Conservation (phyloP, 2,797 vertebrate genomes). For the Dromococcyx pavoninus region DNA sequence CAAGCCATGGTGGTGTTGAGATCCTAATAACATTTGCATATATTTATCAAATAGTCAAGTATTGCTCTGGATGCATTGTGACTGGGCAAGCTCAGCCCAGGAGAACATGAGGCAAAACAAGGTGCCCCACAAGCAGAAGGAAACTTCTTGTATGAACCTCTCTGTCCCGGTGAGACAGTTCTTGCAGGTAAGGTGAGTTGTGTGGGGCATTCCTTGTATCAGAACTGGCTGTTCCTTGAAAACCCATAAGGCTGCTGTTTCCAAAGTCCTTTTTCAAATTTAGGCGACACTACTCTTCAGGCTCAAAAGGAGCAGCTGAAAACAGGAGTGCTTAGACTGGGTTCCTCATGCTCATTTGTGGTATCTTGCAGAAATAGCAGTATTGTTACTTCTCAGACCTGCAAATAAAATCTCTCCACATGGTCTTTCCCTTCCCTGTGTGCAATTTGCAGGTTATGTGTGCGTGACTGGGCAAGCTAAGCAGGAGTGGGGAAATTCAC, state of each 20-base stretch:
- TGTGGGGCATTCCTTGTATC: background rate
- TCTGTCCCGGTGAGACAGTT: background rate
- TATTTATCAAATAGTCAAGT: background rate
- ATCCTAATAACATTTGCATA: background rate
- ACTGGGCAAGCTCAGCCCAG: background rate
- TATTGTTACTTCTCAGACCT: background rate
- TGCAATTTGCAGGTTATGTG: rapidly evolving
- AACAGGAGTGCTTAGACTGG: rapidly evolving
- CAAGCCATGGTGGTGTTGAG: background rate
- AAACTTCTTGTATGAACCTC: rapidly evolving
- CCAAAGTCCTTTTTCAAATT: background rate
- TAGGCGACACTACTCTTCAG: background rate
- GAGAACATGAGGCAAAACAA: background rate
- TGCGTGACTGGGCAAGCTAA: background rate
- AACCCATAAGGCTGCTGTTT: background rate
- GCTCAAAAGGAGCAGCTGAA: background rate
- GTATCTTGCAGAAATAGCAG: background rate
- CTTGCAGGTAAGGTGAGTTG: background rate
- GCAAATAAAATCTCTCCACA: background rate
- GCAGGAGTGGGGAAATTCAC: background rate
- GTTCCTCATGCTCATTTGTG: background rate
- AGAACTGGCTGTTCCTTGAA: background rate
- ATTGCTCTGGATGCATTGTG: rapidly evolving
- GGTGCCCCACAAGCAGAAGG: background rate
- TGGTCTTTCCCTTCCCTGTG: background rate